phyloP scores from a whole-genome alignment of 2,888 invertebrate species.

The Malthinus flaveolus region DNA sequence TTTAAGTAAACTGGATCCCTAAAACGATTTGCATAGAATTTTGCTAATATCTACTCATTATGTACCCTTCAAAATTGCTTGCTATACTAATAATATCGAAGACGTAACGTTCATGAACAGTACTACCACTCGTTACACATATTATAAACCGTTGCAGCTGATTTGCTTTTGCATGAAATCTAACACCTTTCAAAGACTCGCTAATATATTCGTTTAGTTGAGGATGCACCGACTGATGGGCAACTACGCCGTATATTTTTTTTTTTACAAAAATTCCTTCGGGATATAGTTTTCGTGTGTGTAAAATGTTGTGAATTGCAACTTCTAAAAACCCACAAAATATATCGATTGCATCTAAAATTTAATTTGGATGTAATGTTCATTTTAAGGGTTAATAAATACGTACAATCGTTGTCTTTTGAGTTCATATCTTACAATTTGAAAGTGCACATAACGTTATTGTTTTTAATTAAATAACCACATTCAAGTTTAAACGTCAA shows the following conservation, averaged over 20 bases:
- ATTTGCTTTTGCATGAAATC: conserved; percentile 57
- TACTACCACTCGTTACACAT: conserved; percentile 52
- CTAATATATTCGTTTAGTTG: conserved; percentile 67
- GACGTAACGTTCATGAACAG: conserved; percentile 55
- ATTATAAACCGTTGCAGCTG: conserved; percentile 59
- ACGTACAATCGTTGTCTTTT: conserved; percentile 4
- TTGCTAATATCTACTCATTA: conserved; percentile 42
- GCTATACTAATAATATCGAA: conserved; percentile 52
- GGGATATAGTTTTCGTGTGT: conserved; percentile 65
- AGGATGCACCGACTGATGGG: conserved; percentile 66
- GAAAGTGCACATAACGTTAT: neutral
- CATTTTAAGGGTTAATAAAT: no score
- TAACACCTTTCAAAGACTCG: conserved; percentile 58
- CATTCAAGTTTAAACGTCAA: no score
- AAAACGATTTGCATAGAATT: conserved; percentile 22
- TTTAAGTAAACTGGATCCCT: conserved; percentile 65
- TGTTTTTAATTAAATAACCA: no score
- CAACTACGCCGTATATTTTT: conserved; percentile 65
- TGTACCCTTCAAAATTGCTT: conserved; percentile 41
- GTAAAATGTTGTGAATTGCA: conserved; percentile 66
- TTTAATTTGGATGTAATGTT: neutral
- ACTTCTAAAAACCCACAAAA: conserved; percentile 69
- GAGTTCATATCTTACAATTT: neutral
- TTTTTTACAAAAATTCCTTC: conserved; percentile 63
- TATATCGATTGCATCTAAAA: conserved; percentile 58